Conservation (phyloP, 30 jellyfish, hydroid and myxozoan genomes). For the Turritopsis dohrnii region DNA sequence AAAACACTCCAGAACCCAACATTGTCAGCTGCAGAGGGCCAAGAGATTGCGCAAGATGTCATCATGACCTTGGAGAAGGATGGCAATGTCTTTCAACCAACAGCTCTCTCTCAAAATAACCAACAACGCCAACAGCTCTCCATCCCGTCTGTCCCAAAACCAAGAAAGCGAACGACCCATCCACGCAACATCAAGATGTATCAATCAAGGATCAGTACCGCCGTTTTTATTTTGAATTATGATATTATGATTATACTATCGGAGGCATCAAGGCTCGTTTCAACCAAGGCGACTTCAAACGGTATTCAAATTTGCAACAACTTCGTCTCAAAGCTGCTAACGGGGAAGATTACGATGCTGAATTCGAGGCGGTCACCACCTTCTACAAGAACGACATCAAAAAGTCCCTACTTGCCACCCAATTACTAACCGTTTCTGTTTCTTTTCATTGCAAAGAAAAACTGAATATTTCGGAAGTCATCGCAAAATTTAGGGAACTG, state of each 20-base stretch:
- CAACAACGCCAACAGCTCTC: neutral
- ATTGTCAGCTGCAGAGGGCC: neutral
- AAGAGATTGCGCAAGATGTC: neutral
- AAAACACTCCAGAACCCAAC: neutral
- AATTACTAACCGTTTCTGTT: neutral
- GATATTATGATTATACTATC: neutral
- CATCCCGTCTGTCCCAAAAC: neutral
- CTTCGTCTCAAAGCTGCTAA: neutral
- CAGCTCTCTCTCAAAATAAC: neutral
- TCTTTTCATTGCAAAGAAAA: neutral
- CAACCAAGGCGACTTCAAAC: neutral
- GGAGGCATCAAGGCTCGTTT: neutral
- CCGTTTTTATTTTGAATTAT: neutral
- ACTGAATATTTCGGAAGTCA: neutral
- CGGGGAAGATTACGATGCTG: neutral
- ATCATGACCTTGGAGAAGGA: neutral
- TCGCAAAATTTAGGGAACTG: neutral
- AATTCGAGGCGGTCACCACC: neutral
- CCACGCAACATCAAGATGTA: neutral
- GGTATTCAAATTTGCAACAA: neutral
- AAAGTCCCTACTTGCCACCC: neutral
- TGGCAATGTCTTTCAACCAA: neutral
- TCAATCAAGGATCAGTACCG: neutral
- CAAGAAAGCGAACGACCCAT: neutral
- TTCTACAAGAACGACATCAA: neutral